Base-by-base conservation (phyloP, 2,888 invertebrate genomes). In the Leptogaster cylindrica region DNA sequence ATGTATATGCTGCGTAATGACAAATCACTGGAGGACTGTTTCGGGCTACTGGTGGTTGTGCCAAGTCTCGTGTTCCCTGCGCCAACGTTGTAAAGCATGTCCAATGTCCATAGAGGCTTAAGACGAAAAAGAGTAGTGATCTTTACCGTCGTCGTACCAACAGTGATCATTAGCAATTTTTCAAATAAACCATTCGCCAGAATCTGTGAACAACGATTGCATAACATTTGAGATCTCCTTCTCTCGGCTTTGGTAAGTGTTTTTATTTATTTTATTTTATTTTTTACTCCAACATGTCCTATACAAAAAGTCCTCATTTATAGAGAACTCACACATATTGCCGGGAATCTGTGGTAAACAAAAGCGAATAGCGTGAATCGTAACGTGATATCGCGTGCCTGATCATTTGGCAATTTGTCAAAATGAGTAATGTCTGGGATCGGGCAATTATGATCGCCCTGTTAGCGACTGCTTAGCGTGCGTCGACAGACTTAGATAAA, bases 381-480 rank as follows among this genome's bases (percentile, higher is more conserved):
- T 55, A 55, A 39, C 36, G 55, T 10, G 39, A 55, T 55, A 55
- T 55, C 55, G 55, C 36, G 55, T 36, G 55, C 36, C 36, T 20
- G 55, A 55, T 55, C 55, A 55, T 55, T 55, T 36, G 55, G 39
- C 36, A 36, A 55, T 55, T 55, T 55, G 55, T 55, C 55, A 55
- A 36, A 55, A 55, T 55, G 55, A 55, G 23, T 55, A 36, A 55
- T 55, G 55, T 36, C n/a, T 31, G 36, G 36, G 36, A 36, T 20
- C 55, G 25, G 25, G 31, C 55, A 55, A 55, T 55, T 55, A 55
- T 36, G 55, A 55, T 55, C 36, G 55, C 23, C 23, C 23, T 36
- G 36, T 55, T 55, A 39, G 55, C 55, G 16, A 14, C 36, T 55
- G 23, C 39, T 55, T 55, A 55, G 36, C 55, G 23, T 16, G 27